These are phyloP conservation scores for Phaethon lepturus DNA, from an alignment of 2,113 vertebrate genomes.

Conservation along the genomic window DNA sequence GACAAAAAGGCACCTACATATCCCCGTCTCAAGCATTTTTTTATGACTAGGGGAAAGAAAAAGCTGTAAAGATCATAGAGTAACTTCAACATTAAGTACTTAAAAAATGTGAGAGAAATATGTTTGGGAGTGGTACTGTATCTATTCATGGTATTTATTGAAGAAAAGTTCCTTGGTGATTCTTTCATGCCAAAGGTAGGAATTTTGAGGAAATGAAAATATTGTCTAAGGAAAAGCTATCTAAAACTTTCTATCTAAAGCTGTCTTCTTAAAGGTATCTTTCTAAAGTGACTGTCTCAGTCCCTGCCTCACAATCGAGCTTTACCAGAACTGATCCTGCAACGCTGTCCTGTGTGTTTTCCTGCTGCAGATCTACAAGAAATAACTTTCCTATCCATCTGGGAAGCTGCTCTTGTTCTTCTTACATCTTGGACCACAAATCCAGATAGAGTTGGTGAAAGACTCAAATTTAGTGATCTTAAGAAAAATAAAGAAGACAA, in stretches of 20 bases:
- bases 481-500: not conserved
- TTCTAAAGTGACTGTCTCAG: not conserved
- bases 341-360: not conserved
- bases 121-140: not conserved
- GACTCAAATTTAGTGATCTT: not conserved
- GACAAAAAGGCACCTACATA: not conserved
- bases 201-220: not conserved
- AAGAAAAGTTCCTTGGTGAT: not conserved
- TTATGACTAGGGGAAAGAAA: not conserved
- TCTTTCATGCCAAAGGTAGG: not conserved
- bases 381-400: not conserved
- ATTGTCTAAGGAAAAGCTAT: not conserved
- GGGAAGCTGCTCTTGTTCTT: not conserved
- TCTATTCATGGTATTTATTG: not conserved
- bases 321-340: not conserved
- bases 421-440: not conserved
- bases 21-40: not conserved
- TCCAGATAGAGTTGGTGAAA: not conserved
- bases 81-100: not conserved
- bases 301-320: rapidly evolving
- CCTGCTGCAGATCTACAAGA: not conserved
- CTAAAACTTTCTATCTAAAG: not conserved
- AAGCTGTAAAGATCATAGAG: not conserved
- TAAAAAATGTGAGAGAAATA: not conserved
- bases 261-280: not conserved